These are phyloP conservation scores for Paramuricea clavata DNA, from an alignment of 92 coral and sea anemone genomes.

Conservation along the genomic window DNA sequence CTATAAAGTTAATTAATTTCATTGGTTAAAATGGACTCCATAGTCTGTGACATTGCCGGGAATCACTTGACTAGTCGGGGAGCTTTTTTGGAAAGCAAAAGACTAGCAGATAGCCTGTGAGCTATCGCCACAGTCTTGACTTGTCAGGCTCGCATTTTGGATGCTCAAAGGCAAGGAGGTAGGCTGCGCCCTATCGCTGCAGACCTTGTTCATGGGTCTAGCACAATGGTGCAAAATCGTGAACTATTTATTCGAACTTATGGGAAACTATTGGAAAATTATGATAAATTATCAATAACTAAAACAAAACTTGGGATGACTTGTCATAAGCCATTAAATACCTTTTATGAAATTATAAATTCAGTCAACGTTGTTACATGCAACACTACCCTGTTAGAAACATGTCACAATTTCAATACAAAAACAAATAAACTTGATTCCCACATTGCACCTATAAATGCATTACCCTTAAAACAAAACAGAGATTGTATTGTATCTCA, in stretches of 20 bases:
- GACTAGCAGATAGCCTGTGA: constrained; percentile 7
- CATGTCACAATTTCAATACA: neutral
- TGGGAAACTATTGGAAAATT: neutral
- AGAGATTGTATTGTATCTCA: neutral
- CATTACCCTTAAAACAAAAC: neutral
- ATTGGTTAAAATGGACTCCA: constrained; percentile 1
- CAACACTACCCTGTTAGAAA: neutral
- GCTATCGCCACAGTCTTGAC: constrained; percentile 10
- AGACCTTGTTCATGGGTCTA: neutral
- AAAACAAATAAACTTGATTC: neutral
- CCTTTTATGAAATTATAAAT: too few relatives aligned
- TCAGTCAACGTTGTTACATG: too few relatives aligned
- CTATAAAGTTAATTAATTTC: neutral
- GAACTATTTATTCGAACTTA: neutral
- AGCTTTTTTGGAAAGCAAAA: neutral
- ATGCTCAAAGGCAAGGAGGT: constrained; percentile 17
- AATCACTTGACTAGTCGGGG: constrained; percentile 10
- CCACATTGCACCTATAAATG: neutral
- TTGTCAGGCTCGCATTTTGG: constrained; percentile 34
- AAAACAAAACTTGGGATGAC: neutral
- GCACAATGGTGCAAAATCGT: constrained; percentile 13
- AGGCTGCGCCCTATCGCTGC: neutral
- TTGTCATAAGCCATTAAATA: neutral
- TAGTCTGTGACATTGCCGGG: neutral
- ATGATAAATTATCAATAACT: neutral